These are phyloP conservation scores for Brienomyrus brachyistius DNA, from an alignment of 2,113 vertebrate genomes.

Conservation along the genomic window DNA sequence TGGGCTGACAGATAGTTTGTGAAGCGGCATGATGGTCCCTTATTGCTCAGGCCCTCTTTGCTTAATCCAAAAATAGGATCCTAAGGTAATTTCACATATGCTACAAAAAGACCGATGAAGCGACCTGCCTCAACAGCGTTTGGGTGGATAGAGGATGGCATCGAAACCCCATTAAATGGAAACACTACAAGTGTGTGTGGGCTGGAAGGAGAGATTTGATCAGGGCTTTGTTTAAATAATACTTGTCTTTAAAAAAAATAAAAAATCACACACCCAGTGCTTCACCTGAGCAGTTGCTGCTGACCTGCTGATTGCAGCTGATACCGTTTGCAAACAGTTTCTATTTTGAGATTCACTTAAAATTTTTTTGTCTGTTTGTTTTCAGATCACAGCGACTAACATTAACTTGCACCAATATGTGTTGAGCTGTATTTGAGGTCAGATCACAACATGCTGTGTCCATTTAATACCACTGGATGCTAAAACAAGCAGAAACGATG, in stretches of 20 bases:
- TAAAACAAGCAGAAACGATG: background rate
- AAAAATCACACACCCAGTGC: background rate
- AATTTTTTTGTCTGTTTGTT: background rate
- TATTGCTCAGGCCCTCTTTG: conserved; percentile 57
- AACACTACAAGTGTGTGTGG: conserved; percentile 29
- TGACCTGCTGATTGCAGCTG: conserved; percentile 18
- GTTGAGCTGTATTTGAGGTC: background rate
- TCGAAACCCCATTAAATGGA: conserved; percentile 44
- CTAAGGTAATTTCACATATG: conserved; percentile 46
- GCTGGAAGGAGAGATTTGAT: background rate
- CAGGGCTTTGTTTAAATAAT: conserved; percentile 21
- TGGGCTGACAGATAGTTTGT: conserved; percentile 51
- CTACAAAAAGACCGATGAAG: conserved; percentile 46
- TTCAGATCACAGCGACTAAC: background rate
- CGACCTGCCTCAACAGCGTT: conserved; percentile 47
- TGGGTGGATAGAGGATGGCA: conserved; percentile 49
- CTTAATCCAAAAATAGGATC: conserved; percentile 61
- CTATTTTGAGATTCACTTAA: background rate
- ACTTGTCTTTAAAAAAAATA: background rate
- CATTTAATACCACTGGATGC: background rate
- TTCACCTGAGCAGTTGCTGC: conserved; percentile 15
- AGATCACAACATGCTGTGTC: conserved; percentile 2
- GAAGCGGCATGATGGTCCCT: conserved; percentile 56
- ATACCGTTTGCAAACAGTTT: background rate
- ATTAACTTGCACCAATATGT: background rate